Evolutionary conservation across 2,888 invertebrate genomes (phyloP).

Genomic region (Luffia ferchaultella): DNA sequence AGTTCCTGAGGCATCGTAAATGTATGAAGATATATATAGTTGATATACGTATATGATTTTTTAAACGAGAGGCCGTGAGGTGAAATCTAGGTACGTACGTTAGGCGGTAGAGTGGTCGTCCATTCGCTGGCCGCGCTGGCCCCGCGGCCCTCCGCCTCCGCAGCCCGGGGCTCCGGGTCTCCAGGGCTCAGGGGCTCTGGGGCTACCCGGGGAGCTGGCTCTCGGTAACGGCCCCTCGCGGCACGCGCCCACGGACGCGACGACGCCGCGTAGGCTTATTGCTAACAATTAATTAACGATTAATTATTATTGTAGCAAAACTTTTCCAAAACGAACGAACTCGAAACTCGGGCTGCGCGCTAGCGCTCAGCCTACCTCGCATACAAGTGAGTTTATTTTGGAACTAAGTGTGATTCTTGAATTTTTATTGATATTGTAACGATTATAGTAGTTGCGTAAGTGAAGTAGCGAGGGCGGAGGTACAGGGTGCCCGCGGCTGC

Average conservation of each 20-base stretch:
- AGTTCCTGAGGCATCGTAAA: conserved; percentile 68
- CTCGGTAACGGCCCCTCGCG: conserved; percentile 39
- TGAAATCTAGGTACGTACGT: conserved; percentile 62
- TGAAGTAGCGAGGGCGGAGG: conserved; percentile 23
- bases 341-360: conserved; percentile 68
- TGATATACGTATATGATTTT: conserved; percentile 65
- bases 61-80: conserved; percentile 61
- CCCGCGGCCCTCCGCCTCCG: conserved; percentile 7
- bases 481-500: not conserved
- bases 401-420: conserved; percentile 79
- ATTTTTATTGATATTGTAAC: conserved; percentile 68
- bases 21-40: conserved; percentile 66
- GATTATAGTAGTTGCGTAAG: conserved; percentile 65
- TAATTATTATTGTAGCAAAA: conserved; percentile 62
- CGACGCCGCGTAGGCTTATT: conserved; percentile 63
- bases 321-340: conserved; percentile 69
- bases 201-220: conserved; percentile 29
- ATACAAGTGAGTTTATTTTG: conserved; percentile 80
- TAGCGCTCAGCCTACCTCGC: conserved; percentile 73
- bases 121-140: conserved; percentile 22
- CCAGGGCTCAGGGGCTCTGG: conserved; percentile 3
- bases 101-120: conserved; percentile 65
- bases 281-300: conserved; percentile 55
- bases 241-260: conserved; percentile 25
- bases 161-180: conserved; percentile 13